These are phyloP conservation scores for Arenaria interpres DNA, from an alignment of 2,113 vertebrate genomes.

Conservation along the genomic window DNA sequence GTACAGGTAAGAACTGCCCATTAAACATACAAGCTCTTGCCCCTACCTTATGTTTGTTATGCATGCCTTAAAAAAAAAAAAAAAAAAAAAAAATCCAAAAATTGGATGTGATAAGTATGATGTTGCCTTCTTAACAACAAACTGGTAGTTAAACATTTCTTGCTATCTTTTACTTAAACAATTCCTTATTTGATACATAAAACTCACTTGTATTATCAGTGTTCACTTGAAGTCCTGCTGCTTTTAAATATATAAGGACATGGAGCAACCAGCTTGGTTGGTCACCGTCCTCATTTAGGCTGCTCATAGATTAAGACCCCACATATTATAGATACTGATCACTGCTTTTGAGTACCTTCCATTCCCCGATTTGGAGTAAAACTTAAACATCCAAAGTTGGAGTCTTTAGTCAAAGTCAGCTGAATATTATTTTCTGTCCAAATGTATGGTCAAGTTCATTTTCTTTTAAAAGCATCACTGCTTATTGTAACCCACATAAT, in stretches of 20 bases:
- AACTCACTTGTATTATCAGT: not conserved
- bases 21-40: not conserved
- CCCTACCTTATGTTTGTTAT: not conserved
- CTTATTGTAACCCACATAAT: not conserved
- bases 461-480: not conserved
- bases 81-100: not conserved
- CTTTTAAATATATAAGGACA: not conserved
- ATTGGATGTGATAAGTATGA: not conserved
- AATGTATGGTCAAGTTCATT: not conserved
- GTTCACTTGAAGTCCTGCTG: not conserved
- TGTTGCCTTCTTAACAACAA: not conserved
- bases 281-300: not conserved
- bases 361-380: not conserved
- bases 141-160: not conserved
- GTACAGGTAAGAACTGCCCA: conserved; percentile 90
- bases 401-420: not conserved
- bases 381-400: not conserved
- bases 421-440: not conserved
- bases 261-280: not conserved
- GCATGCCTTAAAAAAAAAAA: not conserved
- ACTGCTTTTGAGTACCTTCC: not conserved
- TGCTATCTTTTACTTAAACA: not conserved
- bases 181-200: not conserved
- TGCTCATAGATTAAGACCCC: not conserved
- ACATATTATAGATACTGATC: not conserved